Evolutionary conservation across 2,888 invertebrate species (phyloP), one percentile per base, ranked within the genome.

Genomic region (Leistus spinibarbis): DNA sequence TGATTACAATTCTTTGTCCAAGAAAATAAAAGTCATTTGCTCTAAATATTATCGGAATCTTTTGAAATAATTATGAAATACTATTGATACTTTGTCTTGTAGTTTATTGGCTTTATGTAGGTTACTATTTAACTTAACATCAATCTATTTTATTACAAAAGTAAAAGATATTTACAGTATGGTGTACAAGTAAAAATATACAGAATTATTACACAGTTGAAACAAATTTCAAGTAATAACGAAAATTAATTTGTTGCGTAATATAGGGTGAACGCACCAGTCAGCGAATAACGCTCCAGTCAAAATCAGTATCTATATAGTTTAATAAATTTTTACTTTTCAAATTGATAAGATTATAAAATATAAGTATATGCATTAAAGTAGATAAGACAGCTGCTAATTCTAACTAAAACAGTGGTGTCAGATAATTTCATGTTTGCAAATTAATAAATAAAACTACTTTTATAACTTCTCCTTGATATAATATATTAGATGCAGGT

Each of bases 141-240:
- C 75, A 75, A 75, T 73, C 73, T 73, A 73, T 73, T 73, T 75
- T 69, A 82, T 83, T 84, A 84, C 82, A 84, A 84, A 84, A 84
- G 83, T 84, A 83, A 84, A 82, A 80, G 81, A 77, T 83, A 83
- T 80, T 76, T 83, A 81, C 75, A 75, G 62, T 75, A 69, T 75
- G 75, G 68, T 79, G 68, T 82, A 82, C 81, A 82, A 77, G 78
- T 78, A 80, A 73, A 70, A 73, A 73, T 73, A 73, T 73, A 73
- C 67, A 66, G 57, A 73, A 73, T 54, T 73, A 67, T 67, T 67
- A 67, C 20, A 66, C 66, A 67, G 20, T 60, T 23, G 22, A 71
- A 57, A 24, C 17, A 53, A 70, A 70, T 70, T 70, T 69, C 20
- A 24, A 56, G 71, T 65, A 40, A 40, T 40, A 40, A 40, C 40